Conservation (phyloP, 2,888 invertebrate genomes). For the Piscicola geometra region DNA sequence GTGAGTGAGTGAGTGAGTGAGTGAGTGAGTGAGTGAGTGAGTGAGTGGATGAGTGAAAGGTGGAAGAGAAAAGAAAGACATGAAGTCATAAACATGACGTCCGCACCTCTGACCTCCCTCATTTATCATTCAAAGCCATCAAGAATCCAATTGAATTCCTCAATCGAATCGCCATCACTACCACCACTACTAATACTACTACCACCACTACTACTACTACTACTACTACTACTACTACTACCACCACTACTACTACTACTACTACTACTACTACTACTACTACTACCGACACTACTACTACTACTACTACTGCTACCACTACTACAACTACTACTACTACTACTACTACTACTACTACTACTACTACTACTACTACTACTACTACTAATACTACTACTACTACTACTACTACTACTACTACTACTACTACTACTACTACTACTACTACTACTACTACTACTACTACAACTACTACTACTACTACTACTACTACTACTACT, state of each 20-base stretch:
- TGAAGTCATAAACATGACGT: background rate
- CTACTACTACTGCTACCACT: background rate
- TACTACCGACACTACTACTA: background rate
- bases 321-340: background rate
- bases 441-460: slow-evolving; percentile 20
- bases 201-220: background rate
- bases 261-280: background rate
- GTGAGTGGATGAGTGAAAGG: too few relatives aligned
- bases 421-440: slow-evolving; percentile 19
- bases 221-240: background rate
- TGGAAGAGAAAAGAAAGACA: slow-evolving; percentile 1
- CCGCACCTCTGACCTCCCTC: background rate
- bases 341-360: background rate
- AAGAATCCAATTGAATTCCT: background rate
- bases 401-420: slow-evolving; percentile 17
- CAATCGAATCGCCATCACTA: background rate
- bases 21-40: too few relatives aligned
- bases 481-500: slow-evolving; percentile 24
- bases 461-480: slow-evolving; percentile 22
- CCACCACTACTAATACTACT: background rate
- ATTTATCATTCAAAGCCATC: background rate
- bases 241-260: background rate
- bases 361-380: slow-evolving; percentile 8
- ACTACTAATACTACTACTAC: slow-evolving; percentile 14
- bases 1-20: too few relatives aligned